phyloP scores from a whole-genome alignment of 92 coral and sea anemone genomes.

The Zoanthus sociatus region DNA sequence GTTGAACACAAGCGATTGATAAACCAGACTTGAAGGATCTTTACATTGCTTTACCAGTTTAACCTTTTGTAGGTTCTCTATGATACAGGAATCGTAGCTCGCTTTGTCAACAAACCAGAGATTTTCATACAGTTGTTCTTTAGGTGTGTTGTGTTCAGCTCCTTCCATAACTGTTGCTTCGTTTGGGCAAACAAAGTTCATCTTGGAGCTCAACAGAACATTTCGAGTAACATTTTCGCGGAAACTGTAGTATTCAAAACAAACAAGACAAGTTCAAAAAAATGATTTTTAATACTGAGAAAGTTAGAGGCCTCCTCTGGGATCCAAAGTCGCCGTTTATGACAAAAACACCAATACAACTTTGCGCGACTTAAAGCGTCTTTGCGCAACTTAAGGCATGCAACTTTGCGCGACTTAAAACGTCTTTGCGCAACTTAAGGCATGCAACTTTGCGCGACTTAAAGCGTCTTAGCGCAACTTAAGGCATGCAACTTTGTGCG shows the following conservation, averaged over 20 bases:
- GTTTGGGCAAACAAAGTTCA: constrained; percentile 82
- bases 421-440: no score
- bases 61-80: background rate
- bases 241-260: constrained; percentile 25
- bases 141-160: constrained; percentile 51
- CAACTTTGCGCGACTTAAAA: no score
- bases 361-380: no score
- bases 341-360: no score
- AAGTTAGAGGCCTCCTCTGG: no score
- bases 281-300: no score
- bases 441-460: no score
- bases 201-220: constrained; percentile 47
- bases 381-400: no score
- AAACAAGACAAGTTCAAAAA: background rate
- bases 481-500: no score
- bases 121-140: constrained; percentile 73
- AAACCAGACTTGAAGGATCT: constrained; percentile 2
- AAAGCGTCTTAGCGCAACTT: no score
- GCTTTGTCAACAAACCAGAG: constrained; percentile 80
- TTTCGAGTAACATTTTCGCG: constrained; percentile 1
- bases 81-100: constrained; percentile 72
- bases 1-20: constrained; percentile 7
- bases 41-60: background rate
- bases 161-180: constrained; percentile 69
- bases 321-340: no score